Conservation (phyloP, 2,113 vertebrate species). For the Ailurus styani region DNA sequence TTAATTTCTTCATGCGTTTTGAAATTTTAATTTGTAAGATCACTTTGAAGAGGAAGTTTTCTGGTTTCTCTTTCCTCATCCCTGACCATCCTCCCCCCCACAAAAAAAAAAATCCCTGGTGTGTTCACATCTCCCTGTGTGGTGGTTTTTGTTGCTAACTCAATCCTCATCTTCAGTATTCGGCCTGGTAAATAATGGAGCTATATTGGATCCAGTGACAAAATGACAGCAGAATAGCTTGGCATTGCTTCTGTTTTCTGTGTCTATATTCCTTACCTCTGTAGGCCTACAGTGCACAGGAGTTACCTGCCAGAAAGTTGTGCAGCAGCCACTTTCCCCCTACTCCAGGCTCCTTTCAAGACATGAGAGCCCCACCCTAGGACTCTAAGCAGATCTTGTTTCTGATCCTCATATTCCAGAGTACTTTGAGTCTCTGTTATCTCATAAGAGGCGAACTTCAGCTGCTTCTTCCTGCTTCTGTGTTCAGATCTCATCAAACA, state of each 20-base stretch:
- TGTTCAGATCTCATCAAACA: neutral
- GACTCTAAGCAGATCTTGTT: neutral
- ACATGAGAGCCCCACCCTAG: neutral
- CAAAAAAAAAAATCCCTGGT: neutral
- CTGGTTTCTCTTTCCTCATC: neutral
- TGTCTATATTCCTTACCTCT: neutral
- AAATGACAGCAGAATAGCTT: neutral
- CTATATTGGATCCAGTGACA: neutral
- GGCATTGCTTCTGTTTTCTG: neutral
- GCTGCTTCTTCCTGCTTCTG: neutral
- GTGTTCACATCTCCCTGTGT: neutral
- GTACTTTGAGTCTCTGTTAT: neutral
- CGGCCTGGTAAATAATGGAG: neutral
- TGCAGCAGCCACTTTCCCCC: neutral
- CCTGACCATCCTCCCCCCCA: neutral
- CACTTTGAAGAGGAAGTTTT: neutral
- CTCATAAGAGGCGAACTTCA: neutral
- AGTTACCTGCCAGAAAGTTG: neutral
- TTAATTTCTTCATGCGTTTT: slow-evolving; percentile 10
- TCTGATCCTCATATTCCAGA: neutral
- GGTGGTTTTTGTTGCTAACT: neutral
- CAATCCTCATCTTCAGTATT: neutral
- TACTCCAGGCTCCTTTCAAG: neutral
- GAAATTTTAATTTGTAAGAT: slow-evolving; percentile 43
- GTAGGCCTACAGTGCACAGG: neutral